Conservation (phyloP, 1,140 invertebrate genomes). For the Sinonovacula constricta region DNA sequence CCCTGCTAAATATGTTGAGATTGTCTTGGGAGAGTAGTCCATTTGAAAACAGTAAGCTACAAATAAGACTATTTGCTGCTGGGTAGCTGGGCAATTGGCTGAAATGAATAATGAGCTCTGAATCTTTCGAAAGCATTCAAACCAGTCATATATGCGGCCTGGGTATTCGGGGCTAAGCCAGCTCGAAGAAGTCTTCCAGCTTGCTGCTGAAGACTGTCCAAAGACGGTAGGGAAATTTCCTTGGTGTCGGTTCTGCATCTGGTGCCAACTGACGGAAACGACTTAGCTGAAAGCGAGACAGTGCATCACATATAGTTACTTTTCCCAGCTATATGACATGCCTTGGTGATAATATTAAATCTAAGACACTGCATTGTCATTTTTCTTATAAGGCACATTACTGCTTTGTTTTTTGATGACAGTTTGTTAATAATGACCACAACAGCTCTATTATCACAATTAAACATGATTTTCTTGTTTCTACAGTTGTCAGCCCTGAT, state of each 20-base stretch:
- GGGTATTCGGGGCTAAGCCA: slow-evolving; percentile 11
- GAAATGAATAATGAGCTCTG: neutral
- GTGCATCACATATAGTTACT: slow-evolving; percentile 47
- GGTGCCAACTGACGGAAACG: slow-evolving; percentile 38
- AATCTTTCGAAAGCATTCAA: neutral
- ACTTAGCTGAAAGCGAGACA: slow-evolving; percentile 52
- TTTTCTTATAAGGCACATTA: slow-evolving; percentile 32
- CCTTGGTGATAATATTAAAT: slow-evolving; percentile 50
- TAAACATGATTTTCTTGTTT: slow-evolving; percentile 45
- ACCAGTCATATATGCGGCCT: slow-evolving; percentile 1
- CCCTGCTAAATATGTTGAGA: slow-evolving; percentile 23
- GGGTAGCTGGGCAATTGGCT: neutral
- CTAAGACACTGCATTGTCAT: slow-evolving; percentile 22
- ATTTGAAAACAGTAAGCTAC: slow-evolving; percentile 26
- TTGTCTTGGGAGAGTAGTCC: slow-evolving; percentile 1
- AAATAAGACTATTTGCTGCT: slow-evolving; percentile 15
- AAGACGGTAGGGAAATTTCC: slow-evolving; percentile 24
- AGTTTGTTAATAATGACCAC: slow-evolving; percentile 38
- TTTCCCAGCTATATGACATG: slow-evolving; percentile 22
- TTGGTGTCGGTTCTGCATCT: neutral
- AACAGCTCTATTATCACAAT: slow-evolving; percentile 45
- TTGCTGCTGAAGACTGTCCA: slow-evolving; percentile 20
- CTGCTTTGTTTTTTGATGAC: slow-evolving; percentile 14
- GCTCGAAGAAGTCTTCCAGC: neutral
- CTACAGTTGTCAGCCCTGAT: slow-evolving; percentile 15